A percentile compares a stretch with the other conserved stretches of the same genome.
These are phyloP conservation scores for Globodera ellingtonae DNA, from an alignment of 1,140 invertebrate genomes.

Conservation along the genomic window DNA sequence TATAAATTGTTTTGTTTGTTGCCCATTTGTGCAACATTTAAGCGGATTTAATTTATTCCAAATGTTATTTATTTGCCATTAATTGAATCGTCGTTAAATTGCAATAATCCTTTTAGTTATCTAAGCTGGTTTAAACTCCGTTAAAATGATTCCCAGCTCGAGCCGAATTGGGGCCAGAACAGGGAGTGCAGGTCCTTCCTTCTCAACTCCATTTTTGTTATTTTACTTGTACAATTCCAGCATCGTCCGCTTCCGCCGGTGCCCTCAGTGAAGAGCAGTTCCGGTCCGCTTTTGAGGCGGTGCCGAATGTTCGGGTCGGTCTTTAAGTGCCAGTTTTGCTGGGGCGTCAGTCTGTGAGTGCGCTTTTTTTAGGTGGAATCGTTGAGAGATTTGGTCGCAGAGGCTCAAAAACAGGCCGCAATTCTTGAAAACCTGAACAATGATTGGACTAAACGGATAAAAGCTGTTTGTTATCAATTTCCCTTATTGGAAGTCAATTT, in stretches of 20 bases:
- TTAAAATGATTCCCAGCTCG: conserved; percentile 21
- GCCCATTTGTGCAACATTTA: not conserved
- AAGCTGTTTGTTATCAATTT: conserved; percentile 23
- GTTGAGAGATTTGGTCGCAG: conserved; percentile 35
- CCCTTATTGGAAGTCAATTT: not conserved
- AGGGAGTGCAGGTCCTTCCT: not conserved
- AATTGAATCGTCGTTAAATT: not conserved
- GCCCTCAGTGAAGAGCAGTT: conserved; percentile 46
- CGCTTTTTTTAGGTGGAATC: conserved; percentile 16
- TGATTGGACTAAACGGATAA: conserved; percentile 50
- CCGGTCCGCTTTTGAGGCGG: conserved; percentile 38
- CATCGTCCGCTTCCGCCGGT: conserved; percentile 36
- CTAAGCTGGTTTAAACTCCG: conserved; percentile 6
- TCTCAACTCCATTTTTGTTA: not conserved
- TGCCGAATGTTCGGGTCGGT: conserved; percentile 28
- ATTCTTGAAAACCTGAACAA: conserved; percentile 47
- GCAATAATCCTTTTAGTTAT: not conserved
- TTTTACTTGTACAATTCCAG: conserved; percentile 1
- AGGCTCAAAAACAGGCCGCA: conserved; percentile 29
- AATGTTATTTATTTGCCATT: not conserved
- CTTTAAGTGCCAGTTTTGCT: not conserved
- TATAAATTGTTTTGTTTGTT: not conserved
- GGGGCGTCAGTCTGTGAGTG: not conserved
- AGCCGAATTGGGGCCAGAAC: conserved; percentile 19
- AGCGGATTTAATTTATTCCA: not conserved